Conservation (phyloP, 2,888 invertebrate genomes). For the Drosophila greeni region DNA sequence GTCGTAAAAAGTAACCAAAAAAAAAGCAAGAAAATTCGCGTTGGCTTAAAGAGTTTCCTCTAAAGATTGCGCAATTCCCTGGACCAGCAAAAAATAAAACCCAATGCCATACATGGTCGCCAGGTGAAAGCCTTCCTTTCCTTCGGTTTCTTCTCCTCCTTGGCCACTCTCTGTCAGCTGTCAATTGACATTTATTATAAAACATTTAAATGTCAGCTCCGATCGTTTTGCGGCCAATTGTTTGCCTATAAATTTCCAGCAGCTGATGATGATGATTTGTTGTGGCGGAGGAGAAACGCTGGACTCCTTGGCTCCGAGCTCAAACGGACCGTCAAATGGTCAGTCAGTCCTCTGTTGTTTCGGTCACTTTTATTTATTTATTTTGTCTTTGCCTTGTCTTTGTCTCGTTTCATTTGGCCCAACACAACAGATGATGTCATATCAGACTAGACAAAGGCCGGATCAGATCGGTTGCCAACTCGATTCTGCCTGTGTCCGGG, state of each 20-base stretch:
- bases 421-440: slow-evolving; percentile 61
- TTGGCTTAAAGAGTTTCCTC: slow-evolving; percentile 42
- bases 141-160: slow-evolving; percentile 13
- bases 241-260: slow-evolving; percentile 39
- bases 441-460: slow-evolving; percentile 39
- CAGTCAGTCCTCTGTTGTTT: slow-evolving; percentile 31
- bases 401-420: slow-evolving; percentile 53
- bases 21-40: slow-evolving; percentile 24
- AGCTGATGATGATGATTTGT: slow-evolving; percentile 34
- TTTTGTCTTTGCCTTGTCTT: slow-evolving; percentile 28
- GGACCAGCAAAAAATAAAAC: slow-evolving; percentile 1
- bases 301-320: slow-evolving; percentile 21
- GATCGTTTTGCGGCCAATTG: slow-evolving; percentile 49
- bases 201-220: slow-evolving; percentile 51
- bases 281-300: slow-evolving; percentile 14
- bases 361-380: slow-evolving; percentile 11
- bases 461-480: slow-evolving; percentile 29
- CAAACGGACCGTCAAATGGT: slow-evolving; percentile 38
- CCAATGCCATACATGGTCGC: slow-evolving; percentile 3
- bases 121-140: slow-evolving; percentile 55
- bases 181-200: slow-evolving; percentile 64
- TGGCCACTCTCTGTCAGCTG: slow-evolving; percentile 53
- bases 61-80: slow-evolving; percentile 45
- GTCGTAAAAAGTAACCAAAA: slow-evolving; percentile 48
- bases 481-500: not conserved